Conservation (phyloP, 2,113 vertebrate species). For the Alosa alosa region DNA sequence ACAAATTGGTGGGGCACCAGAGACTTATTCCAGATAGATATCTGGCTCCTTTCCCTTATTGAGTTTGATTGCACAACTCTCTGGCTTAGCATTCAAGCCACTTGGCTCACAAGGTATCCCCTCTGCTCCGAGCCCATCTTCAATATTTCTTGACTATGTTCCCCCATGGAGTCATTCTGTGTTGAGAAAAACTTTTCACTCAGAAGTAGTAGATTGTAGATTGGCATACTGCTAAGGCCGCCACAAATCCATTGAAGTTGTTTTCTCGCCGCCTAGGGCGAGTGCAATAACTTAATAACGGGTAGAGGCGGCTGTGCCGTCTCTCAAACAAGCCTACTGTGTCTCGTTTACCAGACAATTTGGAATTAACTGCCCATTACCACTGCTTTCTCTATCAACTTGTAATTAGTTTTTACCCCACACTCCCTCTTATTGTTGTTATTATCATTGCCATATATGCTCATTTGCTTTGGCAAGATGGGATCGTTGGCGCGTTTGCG, state of each 20-base stretch:
- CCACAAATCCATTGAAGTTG: constrained; percentile 61
- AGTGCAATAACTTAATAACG: constrained; percentile 71
- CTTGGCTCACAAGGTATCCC: not conserved
- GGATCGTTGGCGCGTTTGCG: constrained; percentile 45
- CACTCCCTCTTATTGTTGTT: constrained; percentile 53
- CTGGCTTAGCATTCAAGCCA: not conserved
- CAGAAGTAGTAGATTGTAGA: constrained; percentile 65
- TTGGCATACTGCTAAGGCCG: constrained; percentile 51
- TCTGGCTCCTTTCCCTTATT: not conserved
- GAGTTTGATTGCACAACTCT: not conserved
- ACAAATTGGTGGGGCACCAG: not conserved
- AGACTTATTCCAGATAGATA: not conserved
- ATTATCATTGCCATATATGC: constrained; percentile 48
- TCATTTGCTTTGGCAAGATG: constrained; percentile 55
- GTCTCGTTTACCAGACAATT: constrained; percentile 62
- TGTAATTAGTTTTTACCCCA: constrained; percentile 63
- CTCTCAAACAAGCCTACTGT: constrained; percentile 63
- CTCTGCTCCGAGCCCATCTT: constrained; percentile 47
- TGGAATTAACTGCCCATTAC: constrained; percentile 60
- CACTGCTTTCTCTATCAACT: constrained; percentile 62
- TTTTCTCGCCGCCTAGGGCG: constrained; percentile 63
- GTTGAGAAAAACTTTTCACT: constrained; percentile 60
- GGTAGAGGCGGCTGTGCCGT: constrained; percentile 58
- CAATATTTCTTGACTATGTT: constrained; percentile 51
- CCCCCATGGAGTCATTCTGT: constrained; percentile 60